A percentile compares a stretch with the other conserved stretches of the same genome.
phyloP scores from a whole-genome alignment of 1,140 invertebrate genomes.

The Stegodyphus mimosarum region DNA sequence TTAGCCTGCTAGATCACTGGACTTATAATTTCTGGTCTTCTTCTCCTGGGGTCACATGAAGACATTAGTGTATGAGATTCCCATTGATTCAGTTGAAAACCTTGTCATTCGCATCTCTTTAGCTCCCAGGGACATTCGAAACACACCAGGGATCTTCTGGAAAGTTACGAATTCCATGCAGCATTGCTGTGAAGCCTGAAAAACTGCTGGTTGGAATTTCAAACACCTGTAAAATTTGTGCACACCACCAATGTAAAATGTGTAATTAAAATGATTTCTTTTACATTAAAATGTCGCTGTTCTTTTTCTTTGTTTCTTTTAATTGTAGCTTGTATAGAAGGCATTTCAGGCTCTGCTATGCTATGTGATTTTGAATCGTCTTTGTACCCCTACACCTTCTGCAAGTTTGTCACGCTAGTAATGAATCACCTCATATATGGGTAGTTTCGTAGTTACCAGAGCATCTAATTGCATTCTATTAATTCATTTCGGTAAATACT shows the following conservation, averaged over 20 bases:
- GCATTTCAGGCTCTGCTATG: not conserved
- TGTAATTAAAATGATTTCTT: not conserved
- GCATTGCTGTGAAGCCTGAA: no score
- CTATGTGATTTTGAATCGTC: slow-evolving; percentile 5
- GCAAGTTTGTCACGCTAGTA: not conserved
- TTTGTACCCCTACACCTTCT: not conserved
- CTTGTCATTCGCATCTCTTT: not conserved
- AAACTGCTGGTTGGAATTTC: not conserved
- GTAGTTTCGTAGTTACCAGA: no score
- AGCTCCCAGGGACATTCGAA: not conserved
- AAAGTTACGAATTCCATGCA: not conserved
- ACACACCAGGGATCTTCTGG: not conserved
- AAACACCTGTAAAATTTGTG: not conserved
- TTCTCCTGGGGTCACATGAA: not conserved
- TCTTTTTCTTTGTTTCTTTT: not conserved
- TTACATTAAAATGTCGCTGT: not conserved
- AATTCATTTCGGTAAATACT: no score
- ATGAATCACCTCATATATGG: not conserved
- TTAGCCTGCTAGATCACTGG: not conserved
- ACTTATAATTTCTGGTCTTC: not conserved
- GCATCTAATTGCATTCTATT: no score
- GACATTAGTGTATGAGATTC: not conserved
- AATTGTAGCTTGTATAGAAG: not conserved
- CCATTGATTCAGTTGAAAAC: not conserved
- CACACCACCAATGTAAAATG: not conserved